Conservation (phyloP, 2,113 vertebrate species). For the Clarias magur region DNA sequence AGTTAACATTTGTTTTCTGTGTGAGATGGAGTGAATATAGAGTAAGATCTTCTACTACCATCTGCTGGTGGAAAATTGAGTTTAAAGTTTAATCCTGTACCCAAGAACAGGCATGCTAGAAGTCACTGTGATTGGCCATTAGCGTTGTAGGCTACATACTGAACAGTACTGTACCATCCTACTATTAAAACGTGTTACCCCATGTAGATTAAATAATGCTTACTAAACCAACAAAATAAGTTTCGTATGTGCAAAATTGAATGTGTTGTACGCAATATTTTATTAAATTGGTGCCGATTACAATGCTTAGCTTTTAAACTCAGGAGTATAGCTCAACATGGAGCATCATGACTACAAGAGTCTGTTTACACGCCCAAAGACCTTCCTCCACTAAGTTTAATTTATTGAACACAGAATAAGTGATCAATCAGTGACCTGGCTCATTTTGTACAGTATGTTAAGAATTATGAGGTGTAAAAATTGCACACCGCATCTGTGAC, state of each 20-base stretch:
- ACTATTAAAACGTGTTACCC: not conserved
- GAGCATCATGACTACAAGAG: not conserved
- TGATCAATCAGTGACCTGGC: not conserved
- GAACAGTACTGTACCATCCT: not conserved
- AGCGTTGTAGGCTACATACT: not conserved
- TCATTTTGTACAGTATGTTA: not conserved
- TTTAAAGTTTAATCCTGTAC: not conserved
- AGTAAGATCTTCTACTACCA: not conserved
- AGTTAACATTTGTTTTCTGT: not conserved
- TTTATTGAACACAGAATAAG: not conserved
- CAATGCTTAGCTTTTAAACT: not conserved
- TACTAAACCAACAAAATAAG: not conserved
- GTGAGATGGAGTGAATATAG: not conserved
- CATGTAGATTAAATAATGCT: not conserved
- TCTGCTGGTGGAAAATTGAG: constrained; percentile 4
- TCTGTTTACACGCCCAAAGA: not conserved
- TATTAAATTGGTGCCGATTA: not conserved
- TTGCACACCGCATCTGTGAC: too few relatives aligned
- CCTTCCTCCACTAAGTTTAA: not conserved
- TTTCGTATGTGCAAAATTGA: not conserved
- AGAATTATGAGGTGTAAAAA: not conserved
- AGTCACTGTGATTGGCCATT: not conserved
- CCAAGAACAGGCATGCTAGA: not conserved
- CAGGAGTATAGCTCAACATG: not conserved
- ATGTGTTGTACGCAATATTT: not conserved